Evolutionary conservation across 2,797 vertebrate species (phyloP).

Genomic region (Sebastolobus alascanus): DNA sequence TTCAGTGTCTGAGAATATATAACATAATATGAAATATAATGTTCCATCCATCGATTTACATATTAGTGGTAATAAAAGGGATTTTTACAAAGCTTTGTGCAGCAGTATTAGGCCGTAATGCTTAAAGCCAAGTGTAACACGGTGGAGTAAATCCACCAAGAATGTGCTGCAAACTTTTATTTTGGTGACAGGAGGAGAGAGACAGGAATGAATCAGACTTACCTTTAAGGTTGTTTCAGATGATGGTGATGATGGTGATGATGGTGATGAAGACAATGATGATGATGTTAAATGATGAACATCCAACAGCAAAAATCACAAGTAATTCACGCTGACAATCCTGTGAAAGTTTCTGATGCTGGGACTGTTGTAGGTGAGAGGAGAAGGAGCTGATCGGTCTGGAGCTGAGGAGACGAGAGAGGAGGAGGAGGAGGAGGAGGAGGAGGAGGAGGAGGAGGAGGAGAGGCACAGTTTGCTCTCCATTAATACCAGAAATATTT

Average conservation of each 20-base stretch:
- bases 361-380: neutral
- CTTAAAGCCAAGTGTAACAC: too few relatives aligned
- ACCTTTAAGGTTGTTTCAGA: neutral
- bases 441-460: slow-evolving; percentile 41
- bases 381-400: neutral
- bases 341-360: neutral
- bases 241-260: slow-evolving; percentile 13
- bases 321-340: neutral
- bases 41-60: too few relatives aligned
- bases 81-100: too few relatives aligned
- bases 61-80: too few relatives aligned
- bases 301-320: slow-evolving; percentile 24
- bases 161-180: too few relatives aligned
- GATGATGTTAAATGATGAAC: slow-evolving; percentile 18
- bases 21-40: too few relatives aligned
- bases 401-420: neutral
- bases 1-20: neutral
- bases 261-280: neutral
- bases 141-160: too few relatives aligned
- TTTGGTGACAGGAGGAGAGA: too few relatives aligned
- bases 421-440: slow-evolving; percentile 1
- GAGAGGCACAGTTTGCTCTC: slow-evolving; percentile 37
- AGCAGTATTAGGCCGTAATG: too few relatives aligned
- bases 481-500: slow-evolving; percentile 37
- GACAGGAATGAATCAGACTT: neutral